Evolutionary conservation across 2,113 vertebrate species (phyloP).

Genomic region (Tachuris rubrigastra): DNA sequence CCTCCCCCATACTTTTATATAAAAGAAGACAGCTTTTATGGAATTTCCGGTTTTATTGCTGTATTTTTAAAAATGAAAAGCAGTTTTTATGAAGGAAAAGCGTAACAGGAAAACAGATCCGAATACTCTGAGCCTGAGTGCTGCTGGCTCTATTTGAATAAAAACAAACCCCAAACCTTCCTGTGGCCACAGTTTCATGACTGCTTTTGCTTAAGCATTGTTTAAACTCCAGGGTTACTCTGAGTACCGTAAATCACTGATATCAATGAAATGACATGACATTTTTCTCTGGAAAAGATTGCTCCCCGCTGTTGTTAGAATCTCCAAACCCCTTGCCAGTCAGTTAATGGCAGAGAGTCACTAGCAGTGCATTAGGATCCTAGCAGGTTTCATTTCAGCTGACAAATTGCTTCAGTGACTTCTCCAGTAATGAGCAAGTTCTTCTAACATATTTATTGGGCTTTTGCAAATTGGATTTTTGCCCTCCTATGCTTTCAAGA

Average conservation of each 20-base stretch:
- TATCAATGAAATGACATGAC: neutral
- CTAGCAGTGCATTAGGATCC: neutral
- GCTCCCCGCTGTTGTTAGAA: neutral
- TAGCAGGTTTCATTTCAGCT: neutral
- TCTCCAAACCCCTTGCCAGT: neutral
- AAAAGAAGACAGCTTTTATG: neutral
- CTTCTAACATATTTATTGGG: neutral
- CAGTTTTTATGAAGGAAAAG: constrained; percentile 30
- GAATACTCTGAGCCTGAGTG: neutral
- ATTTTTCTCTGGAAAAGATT: neutral
- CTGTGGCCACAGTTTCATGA: neutral
- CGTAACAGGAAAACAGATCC: constrained; percentile 46
- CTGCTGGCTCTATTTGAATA: constrained; percentile 15
- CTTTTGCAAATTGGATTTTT: neutral
- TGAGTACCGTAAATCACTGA: neutral
- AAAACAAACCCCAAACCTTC: constrained; percentile 47
- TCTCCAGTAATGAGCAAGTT: neutral
- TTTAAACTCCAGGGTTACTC: neutral
- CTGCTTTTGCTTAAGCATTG: constrained; percentile 10
- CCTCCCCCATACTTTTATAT: neutral
- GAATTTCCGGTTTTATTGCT: constrained; percentile 50
- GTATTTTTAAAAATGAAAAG: neutral
- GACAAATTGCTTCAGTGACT: neutral
- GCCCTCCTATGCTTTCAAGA: neutral
- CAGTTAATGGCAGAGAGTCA: neutral